Evolutionary conservation across 2,113 vertebrate genomes (phyloP).

Genomic region (Cavia aperea): DNA sequence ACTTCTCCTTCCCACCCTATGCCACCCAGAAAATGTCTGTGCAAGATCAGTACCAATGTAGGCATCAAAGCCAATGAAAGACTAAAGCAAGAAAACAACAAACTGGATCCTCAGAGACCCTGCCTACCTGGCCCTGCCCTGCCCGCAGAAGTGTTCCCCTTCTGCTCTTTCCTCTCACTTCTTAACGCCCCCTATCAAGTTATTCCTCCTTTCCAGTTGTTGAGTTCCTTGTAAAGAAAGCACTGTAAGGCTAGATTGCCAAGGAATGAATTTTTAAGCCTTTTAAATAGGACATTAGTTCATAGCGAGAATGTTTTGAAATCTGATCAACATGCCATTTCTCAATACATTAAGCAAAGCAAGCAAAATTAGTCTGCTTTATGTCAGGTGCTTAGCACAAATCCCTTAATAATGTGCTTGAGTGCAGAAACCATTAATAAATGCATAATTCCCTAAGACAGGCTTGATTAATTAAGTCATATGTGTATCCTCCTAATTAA

Average conservation of each 20-base stretch:
- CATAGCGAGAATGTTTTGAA: conserved; percentile 77
- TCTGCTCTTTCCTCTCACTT: background rate
- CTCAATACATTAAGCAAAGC: conserved; percentile 82
- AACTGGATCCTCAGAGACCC: background rate
- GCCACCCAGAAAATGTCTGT: background rate
- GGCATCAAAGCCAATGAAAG: background rate
- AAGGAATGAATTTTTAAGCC: conserved; percentile 70
- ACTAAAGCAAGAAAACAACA: background rate
- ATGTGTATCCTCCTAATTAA: conserved; percentile 82
- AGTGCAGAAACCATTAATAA: conserved; percentile 83
- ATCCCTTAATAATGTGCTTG: conserved; percentile 82
- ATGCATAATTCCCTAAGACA: conserved; percentile 80
- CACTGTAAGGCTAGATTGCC: conserved; percentile 42
- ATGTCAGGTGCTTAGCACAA: conserved; percentile 81
- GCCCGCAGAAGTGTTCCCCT: background rate
- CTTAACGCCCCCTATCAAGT: background rate
- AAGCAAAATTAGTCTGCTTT: conserved; percentile 81
- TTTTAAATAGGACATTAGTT: conserved; percentile 77
- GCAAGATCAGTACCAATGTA: background rate
- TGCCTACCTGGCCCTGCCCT: background rate
- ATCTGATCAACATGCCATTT: conserved; percentile 78
- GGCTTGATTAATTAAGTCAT: conserved; percentile 86
- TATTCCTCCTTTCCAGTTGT: conserved; percentile 26
- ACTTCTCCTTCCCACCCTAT: background rate
- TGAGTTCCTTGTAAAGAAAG: conserved; percentile 55